These are phyloP conservation scores for Lasioglossum morio DNA, from an alignment of 2,888 invertebrate species.

Conservation along the genomic window DNA sequence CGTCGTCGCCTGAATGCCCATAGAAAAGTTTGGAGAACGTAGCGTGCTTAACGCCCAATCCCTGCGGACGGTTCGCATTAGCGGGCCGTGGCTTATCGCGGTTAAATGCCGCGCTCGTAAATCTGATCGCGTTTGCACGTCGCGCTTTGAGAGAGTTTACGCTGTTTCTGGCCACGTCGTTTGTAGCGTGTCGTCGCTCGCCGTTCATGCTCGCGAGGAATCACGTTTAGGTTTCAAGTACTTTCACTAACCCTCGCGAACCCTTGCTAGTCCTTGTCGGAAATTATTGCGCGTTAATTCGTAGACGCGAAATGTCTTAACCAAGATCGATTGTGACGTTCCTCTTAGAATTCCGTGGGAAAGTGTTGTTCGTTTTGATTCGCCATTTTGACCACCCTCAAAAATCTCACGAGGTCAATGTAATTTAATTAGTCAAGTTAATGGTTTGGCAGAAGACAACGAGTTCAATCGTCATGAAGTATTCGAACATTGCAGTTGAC, in stretches of 20 bases:
- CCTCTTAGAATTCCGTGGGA: too few relatives aligned
- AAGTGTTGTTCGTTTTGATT: neutral
- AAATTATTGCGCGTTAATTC: constrained; percentile 11
- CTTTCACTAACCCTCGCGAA: neutral
- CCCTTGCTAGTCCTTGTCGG: neutral
- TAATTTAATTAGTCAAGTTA: too few relatives aligned
- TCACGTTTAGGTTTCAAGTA: constrained; percentile 13
- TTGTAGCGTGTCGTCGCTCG: constrained; percentile 24
- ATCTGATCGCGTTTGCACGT: constrained; percentile 67
- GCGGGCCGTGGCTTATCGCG: constrained; percentile 63
- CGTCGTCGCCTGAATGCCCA: neutral
- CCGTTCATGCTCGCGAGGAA: constrained; percentile 29
- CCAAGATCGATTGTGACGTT: neutral
- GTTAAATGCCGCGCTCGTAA: constrained; percentile 57
- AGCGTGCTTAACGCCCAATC: constrained; percentile 40
- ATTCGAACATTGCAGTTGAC: neutral
- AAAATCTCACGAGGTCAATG: neutral
- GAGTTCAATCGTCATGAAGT: too few relatives aligned
- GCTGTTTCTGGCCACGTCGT: constrained; percentile 41
- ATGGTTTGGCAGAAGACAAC: too few relatives aligned
- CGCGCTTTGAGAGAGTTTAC: constrained; percentile 49
- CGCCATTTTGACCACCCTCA: neutral
- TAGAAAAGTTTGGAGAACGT: constrained; percentile 35
- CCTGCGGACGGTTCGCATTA: constrained; percentile 52
- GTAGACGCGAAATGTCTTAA: neutral